A percentile compares a stretch with the other conserved stretches of the same genome.
Evolutionary conservation across 2,888 invertebrate species (phyloP).

Genomic region (Byasa hedistus): DNA sequence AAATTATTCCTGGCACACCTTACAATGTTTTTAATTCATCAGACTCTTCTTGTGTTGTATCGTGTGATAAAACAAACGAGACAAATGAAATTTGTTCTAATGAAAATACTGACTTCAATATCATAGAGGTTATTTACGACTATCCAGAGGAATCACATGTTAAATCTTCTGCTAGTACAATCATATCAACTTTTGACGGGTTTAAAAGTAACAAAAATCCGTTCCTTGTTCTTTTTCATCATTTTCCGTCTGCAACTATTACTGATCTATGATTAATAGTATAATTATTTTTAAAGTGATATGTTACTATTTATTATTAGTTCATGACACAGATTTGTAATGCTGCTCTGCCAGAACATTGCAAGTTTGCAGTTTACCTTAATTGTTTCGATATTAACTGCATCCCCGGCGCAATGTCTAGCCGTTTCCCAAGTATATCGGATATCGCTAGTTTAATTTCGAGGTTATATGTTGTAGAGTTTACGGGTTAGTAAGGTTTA

Average conservation of each 20-base stretch:
- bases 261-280: not conserved
- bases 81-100: not conserved
- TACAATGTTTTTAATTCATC: not conserved
- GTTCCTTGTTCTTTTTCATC: constrained; percentile 6
- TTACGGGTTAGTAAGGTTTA: too few relatives aligned
- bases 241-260: not conserved
- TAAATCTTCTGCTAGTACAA: constrained; percentile 21
- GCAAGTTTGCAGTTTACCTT: too few relatives aligned
- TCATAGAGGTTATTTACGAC: constrained; percentile 6
- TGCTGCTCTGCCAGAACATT: not conserved
- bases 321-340: not conserved
- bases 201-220: constrained; percentile 13
- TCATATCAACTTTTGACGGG: constrained; percentile 21
- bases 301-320: not conserved
- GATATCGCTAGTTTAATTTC: too few relatives aligned
- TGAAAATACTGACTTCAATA: not conserved
- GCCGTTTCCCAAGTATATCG: too few relatives aligned
- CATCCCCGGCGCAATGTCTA: too few relatives aligned
- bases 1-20: not conserved
- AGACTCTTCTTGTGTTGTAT: not conserved
- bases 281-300: not conserved
- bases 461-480: too few relatives aligned
- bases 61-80: not conserved
- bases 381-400: too few relatives aligned
- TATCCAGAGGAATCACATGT: constrained; percentile 14